These are phyloP conservation scores for Salmo trutta DNA, from an alignment of 2,797 vertebrate species.

Conservation along the genomic window DNA sequence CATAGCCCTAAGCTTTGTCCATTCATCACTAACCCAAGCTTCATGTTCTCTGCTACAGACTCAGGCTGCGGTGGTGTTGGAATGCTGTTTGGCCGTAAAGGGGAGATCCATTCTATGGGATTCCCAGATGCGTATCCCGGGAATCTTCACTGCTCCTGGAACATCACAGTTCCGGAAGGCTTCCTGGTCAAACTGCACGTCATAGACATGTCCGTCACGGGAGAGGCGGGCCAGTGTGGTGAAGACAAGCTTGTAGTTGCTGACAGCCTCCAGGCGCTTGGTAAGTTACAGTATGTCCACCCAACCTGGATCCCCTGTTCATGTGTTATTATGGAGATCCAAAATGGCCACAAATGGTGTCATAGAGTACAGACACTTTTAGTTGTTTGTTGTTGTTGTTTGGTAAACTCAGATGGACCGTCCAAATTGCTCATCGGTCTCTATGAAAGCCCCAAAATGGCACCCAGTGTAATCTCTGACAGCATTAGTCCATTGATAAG, in stretches of 20 bases:
- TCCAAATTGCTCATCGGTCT: too few relatives aligned
- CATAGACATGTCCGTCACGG: constrained; percentile 70
- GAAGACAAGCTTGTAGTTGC: constrained; percentile 68
- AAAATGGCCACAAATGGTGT: background rate
- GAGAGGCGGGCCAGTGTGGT: constrained; percentile 70
- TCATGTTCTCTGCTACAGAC: constrained; percentile 30
- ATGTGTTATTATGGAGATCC: background rate
- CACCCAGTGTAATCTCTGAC: background rate
- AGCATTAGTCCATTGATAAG: background rate
- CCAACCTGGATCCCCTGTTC: background rate
- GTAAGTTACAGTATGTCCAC: constrained; percentile 42
- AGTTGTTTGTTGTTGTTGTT: background rate
- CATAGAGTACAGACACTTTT: background rate
- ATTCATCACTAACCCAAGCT: background rate
- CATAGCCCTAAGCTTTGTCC: background rate
- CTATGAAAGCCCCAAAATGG: background rate
- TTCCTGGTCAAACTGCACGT: constrained; percentile 74
- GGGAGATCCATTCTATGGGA: constrained; percentile 66
- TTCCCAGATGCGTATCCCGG: constrained; percentile 73
- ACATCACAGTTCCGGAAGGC: constrained; percentile 67
- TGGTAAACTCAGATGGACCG: too few relatives aligned
- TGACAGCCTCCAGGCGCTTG: constrained; percentile 67
- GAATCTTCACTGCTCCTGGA: constrained; percentile 68
- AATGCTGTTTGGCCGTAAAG: constrained; percentile 66
- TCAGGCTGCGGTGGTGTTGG: constrained; percentile 55